Evolutionary conservation across 37 sponge, comb jelly and placozoan genomes (phyloP).

Genomic region (Diacarnus erythraeanus): DNA sequence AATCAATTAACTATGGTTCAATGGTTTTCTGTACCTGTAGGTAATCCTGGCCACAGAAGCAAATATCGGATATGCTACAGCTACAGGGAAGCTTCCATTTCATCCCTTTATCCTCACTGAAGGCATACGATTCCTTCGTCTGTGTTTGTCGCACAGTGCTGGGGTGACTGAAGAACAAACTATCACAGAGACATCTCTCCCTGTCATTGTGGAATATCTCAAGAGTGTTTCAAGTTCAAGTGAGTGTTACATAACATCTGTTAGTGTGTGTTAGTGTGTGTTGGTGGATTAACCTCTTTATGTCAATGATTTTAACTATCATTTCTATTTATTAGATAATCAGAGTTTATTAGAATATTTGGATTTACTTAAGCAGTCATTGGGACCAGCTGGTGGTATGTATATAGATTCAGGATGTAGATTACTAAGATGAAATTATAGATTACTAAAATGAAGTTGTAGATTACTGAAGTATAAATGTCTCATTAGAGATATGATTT

Average conservation of each 20-base stretch:
- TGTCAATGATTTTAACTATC: neutral
- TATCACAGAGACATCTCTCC: conserved; percentile 1
- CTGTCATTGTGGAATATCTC: conserved; percentile 17
- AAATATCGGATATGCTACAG: conserved; percentile 24
- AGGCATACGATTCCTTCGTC: conserved; percentile 34
- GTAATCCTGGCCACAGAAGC: conserved; percentile 4
- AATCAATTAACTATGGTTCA: neutral
- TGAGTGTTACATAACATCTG: neutral
- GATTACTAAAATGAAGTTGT: neutral
- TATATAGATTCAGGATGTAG: no score
- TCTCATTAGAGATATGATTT: neutral
- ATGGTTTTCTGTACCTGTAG: neutral
- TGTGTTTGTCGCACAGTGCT: conserved; percentile 46
- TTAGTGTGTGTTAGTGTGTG: neutral
- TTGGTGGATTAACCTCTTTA: neutral
- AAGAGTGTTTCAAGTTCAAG: neutral
- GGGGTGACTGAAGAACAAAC: conserved; percentile 32
- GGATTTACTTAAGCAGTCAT: conserved; percentile 53
- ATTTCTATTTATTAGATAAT: neutral
- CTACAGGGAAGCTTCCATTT: conserved; percentile 58
- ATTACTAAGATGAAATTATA: neutral
- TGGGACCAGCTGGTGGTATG: conserved; percentile 69
- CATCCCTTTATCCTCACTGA: conserved; percentile 31
- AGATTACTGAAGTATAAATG: neutral
- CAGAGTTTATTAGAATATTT: conserved; percentile 31